Conservation (phyloP, 1,140 invertebrate genomes). For the Drosophila sp. region DNA sequence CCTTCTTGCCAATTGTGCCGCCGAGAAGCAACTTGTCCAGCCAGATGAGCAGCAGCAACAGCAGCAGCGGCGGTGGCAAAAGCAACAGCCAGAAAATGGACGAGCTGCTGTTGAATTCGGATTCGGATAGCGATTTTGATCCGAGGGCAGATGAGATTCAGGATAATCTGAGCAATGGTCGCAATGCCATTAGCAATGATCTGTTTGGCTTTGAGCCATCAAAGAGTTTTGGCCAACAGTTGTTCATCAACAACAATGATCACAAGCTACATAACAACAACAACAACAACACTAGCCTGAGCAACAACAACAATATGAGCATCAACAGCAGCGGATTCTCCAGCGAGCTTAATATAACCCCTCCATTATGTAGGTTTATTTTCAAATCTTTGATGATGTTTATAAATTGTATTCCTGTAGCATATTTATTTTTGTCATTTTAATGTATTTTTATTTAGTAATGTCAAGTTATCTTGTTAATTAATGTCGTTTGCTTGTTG, state of each 20-base stretch:
- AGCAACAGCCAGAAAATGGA: constrained; percentile 92
- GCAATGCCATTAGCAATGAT: constrained; percentile 80
- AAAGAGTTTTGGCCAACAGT: constrained; percentile 85
- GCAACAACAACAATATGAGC: constrained; percentile 65
- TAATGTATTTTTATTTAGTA: too few relatives aligned
- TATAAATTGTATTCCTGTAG: too few relatives aligned
- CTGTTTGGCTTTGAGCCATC: constrained; percentile 80
- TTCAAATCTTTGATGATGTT: not conserved
- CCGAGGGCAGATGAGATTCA: constrained; percentile 89
- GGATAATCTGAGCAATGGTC: constrained; percentile 78
- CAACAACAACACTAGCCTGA: constrained; percentile 54
- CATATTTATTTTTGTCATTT: too few relatives aligned
- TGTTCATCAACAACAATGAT: constrained; percentile 76
- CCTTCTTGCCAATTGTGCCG: constrained; percentile 87
- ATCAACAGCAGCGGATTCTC: constrained; percentile 74
- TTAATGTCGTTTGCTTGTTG: too few relatives aligned
- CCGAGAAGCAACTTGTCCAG: constrained; percentile 88
- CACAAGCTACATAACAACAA: constrained; percentile 73
- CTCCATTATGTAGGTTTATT: constrained; percentile 88
- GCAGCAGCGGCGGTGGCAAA: constrained; percentile 67
- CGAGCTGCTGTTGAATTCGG: constrained; percentile 91
- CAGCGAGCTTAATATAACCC: constrained; percentile 84
- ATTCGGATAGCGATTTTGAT: constrained; percentile 92
- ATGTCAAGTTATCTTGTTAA: too few relatives aligned
- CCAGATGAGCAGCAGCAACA: constrained; percentile 79